phyloP scores from a whole-genome alignment of 1,140 invertebrate genomes.

The Lepidurus packardi region DNA sequence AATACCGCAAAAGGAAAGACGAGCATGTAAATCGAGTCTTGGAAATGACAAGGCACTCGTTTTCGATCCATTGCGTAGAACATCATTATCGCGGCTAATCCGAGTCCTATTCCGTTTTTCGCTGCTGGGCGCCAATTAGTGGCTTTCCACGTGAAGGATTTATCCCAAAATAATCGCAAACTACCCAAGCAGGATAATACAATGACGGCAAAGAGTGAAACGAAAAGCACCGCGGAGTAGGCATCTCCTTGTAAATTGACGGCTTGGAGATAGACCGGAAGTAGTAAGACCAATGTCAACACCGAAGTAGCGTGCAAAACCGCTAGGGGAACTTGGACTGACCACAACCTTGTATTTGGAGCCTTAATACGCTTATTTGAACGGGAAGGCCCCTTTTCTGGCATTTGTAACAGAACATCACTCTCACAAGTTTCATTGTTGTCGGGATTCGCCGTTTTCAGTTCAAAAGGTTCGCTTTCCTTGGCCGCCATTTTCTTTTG shows the following conservation, averaged over 20 bases:
- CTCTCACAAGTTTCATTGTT: constrained; percentile 3
- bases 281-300: not conserved
- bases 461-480: not conserved
- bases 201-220: not conserved
- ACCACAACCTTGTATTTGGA: not conserved
- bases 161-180: not conserved
- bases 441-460: not conserved
- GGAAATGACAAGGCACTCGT: not conserved
- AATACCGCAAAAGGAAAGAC: not conserved
- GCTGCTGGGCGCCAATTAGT: not conserved
- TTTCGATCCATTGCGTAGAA: not conserved
- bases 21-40: not conserved
- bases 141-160: not conserved
- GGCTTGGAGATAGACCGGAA: constrained; percentile 3
- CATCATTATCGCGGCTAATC: not conserved
- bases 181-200: not conserved
- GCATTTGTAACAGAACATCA: not conserved
- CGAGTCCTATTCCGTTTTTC: not conserved
- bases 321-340: not conserved
- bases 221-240: constrained; percentile 4
- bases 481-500: not conserved
- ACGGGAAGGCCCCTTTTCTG: not conserved
- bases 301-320: not conserved
- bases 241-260: constrained; percentile 10
- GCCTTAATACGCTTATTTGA: not conserved